Evolutionary conservation across 2,797 vertebrate species (phyloP), one percentile per base, ranked within the genome.

Genomic region (Phataginus tetradactyla): DNA sequence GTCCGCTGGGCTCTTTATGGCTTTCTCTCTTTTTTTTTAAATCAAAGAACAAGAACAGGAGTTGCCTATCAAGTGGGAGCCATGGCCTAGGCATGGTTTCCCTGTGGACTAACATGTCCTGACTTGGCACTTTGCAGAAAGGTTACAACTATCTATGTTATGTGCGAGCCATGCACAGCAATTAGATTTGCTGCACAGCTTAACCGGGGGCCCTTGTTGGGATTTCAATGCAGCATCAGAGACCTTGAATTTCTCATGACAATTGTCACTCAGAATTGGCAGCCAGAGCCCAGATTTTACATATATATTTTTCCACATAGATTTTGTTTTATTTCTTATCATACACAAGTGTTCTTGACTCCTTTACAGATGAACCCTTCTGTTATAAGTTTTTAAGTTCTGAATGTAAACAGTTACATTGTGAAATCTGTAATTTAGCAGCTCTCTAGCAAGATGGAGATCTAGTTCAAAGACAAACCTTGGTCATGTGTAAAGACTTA

Each of bases 121-220:
- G 98, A 98, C 98, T 98, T 98, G 97, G 97, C 96, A 96, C 96
- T 98, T 98, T 97, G 97, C 96, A 97, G 97, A 98, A 98, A 98
- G 98, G 98, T 98, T 98, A 98, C 97, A 95, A 96, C 96, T 98
- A 97, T 98, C 98, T 98, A 97, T 96, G 97, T 98, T 97, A 95
- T 88, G 91, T 80, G 94, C 97, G 98, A 97, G 96, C 91, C 94
- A 96, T 97, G 98, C 97, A 97, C 98, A 97, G 97, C 96, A 98
- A 98, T 98, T 95, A 98, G 97, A 97, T 86, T 88, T 37, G 45
- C 90, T 93, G 86, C 92, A 89, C 89, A 88, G 96, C 97, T 96
- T 97, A 97, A 97, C 97, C 97, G 49, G 17, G 91, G 94, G 94
- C 71, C 95, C 91, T 97, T 97, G 97, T 93, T 97, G 97, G 96